A percentile compares a stretch with the other conserved stretches of the same genome.
These are phyloP conservation scores for Noctua comes DNA, from an alignment of 2,888 invertebrate genomes.

Conservation along the genomic window DNA sequence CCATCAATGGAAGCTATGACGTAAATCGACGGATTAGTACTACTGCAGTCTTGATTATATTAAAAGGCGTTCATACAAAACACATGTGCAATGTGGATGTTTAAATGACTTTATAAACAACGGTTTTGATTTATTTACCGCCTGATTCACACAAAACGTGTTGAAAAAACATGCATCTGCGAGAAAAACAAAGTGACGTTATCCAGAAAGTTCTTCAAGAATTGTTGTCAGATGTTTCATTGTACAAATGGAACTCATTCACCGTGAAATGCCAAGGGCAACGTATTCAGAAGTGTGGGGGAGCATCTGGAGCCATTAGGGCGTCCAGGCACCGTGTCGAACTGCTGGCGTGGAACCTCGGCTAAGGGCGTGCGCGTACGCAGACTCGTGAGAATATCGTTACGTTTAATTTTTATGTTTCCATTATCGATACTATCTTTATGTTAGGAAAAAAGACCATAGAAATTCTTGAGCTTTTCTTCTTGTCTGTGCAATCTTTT, in stretches of 20 bases:
- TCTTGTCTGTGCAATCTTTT: conserved; percentile 26
- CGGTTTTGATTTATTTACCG: conserved; percentile 43
- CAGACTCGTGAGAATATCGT: conserved; percentile 66
- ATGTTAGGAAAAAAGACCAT: conserved; percentile 38
- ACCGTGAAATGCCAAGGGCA: conserved; percentile 71
- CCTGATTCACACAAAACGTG: not conserved
- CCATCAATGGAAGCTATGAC: conserved; percentile 36
- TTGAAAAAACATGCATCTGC: not conserved
- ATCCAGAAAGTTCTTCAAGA: conserved; percentile 42
- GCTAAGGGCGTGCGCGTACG: conserved; percentile 67
- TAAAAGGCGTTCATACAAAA: conserved; percentile 18
- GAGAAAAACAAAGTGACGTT: not conserved
- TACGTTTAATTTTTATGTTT: conserved; percentile 54
- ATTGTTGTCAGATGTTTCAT: conserved; percentile 50
- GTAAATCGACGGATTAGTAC: conserved; percentile 31
- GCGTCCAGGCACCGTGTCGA: conserved; percentile 81
- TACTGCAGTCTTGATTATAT: conserved; percentile 19
- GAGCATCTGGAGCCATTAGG: conserved; percentile 76
- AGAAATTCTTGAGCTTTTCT: conserved; percentile 27
- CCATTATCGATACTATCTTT: conserved; percentile 54
- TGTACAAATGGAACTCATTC: conserved; percentile 46
- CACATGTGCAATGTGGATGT: conserved; percentile 42
- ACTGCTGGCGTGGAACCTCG: conserved; percentile 79
- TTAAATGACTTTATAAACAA: conserved; percentile 7
- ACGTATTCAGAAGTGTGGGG: conserved; percentile 70